phyloP scores from a whole-genome alignment of 2,888 invertebrate species.

The Eurytoma adleriae region DNA sequence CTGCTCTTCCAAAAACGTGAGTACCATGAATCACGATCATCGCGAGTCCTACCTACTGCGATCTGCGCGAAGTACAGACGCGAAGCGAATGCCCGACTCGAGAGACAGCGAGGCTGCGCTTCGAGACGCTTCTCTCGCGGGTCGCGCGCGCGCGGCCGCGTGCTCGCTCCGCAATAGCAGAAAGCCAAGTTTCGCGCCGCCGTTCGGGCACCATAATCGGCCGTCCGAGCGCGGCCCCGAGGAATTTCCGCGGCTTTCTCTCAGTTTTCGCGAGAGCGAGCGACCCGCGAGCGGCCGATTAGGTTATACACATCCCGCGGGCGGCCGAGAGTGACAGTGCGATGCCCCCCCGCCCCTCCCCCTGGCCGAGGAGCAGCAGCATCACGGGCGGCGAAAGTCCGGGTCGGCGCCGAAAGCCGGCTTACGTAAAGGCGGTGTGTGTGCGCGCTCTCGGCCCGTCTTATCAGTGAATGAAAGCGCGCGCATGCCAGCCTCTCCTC shows the following conservation, averaged over 20 bases:
- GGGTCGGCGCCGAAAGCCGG: neutral
- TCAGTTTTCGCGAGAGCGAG: too few relatives aligned
- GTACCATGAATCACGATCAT: neutral
- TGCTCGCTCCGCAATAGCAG: too few relatives aligned
- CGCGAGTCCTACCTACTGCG: too few relatives aligned
- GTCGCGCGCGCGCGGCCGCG: neutral
- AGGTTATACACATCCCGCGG: neutral
- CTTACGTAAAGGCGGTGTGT: neutral
- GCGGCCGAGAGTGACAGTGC: neutral
- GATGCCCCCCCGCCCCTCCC: too few relatives aligned
- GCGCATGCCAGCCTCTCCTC: neutral
- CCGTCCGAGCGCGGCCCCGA: neutral
- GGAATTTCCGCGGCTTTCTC: neutral
- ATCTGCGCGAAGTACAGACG: too few relatives aligned
- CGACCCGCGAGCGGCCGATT: too few relatives aligned
- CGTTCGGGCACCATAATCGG: too few relatives aligned
- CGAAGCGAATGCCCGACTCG: neutral
- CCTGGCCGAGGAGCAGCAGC: neutral
- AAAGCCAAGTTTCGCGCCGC: too few relatives aligned
- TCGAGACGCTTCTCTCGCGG: neutral
- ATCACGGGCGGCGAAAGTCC: conserved; percentile 24
- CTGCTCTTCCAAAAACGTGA: conserved; percentile 40
- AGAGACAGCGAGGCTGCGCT: neutral
- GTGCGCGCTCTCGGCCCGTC: neutral
- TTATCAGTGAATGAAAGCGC: neutral